Base-by-base conservation (phyloP, 2,797 vertebrate genomes). In the Tachyglossus aculeatus region DNA sequence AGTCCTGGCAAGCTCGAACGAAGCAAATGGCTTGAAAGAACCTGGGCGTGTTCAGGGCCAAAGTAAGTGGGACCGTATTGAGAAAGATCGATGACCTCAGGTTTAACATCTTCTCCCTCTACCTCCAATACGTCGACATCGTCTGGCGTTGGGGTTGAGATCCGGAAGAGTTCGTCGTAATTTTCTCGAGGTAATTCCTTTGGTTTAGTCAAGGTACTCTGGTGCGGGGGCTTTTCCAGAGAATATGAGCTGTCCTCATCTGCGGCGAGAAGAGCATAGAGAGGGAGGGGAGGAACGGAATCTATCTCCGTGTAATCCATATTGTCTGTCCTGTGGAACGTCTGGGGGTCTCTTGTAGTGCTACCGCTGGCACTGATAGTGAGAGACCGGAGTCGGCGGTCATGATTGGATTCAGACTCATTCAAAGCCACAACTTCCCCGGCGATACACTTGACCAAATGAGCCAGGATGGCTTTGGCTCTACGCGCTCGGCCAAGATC, bases 371-470 rank as follows among this genome's bases (percentile, higher is more conserved):
- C 96, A 69, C 97, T 97, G 84, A 99, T 99, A 0, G 95, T 97
- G 72, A 97, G 93, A 67, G 96, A 97, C 52, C 95, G 92, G 19
- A 96, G 79, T 5, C 95, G 95, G 44, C 93, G 95, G 60, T 96
- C 96, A 5, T 92, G 93, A 77, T 88, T 95, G 51, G 85, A 67
- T 25, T 91, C 92, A 53, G 73, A 85, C 71, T 97, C 97, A 86
- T 92, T 95, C 37, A 98, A 36, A 59, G 94, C 88, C 75, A 98
- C 96, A 29, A 98, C 92, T 91, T 99, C 98, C 33, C 98, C 97
- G 54, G 97, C 98, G 78, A 99, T 98, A 88, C 96, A 98, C 84
- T 98, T 99, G 48, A 99, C 97, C 68, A 99, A 88, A 86, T 99
- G 98, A 6, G 97, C 96, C 34, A 99, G 91, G 81, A 99, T 98